A percentile compares a stretch with the other conserved stretches of the same genome.
Evolutionary conservation across 2,113 vertebrate genomes (phyloP).

Genomic region (Anhinga anhinga): DNA sequence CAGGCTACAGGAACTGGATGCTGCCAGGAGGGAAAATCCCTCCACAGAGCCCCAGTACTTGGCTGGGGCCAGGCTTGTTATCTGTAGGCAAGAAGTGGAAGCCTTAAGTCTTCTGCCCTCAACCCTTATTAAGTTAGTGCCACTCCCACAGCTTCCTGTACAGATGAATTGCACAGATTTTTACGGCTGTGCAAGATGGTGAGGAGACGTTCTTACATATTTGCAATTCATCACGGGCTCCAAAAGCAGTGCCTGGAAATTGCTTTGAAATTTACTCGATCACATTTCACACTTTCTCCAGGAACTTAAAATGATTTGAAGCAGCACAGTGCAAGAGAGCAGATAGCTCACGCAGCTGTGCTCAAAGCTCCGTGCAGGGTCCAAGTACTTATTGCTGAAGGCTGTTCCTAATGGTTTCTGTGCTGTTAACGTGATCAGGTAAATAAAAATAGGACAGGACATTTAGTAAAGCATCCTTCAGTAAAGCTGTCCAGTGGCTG

Average conservation of each 20-base stretch:
- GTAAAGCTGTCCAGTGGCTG: background rate
- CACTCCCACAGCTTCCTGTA: background rate
- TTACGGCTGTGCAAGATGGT: background rate
- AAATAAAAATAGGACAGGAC: background rate
- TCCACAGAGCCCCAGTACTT: background rate
- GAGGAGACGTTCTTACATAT: background rate
- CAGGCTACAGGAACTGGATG: background rate
- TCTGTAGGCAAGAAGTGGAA: background rate
- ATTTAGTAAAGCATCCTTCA: background rate
- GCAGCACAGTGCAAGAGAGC: background rate
- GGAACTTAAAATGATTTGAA: background rate
- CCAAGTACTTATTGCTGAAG: background rate
- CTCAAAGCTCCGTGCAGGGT: background rate
- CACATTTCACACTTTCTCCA: background rate
- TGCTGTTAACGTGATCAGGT: rapidly evolving
- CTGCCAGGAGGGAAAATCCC: background rate
- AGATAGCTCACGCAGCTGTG: rapidly evolving
- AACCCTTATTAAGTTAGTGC: background rate
- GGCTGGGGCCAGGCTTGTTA: background rate
- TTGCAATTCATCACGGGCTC: background rate
- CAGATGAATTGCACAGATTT: background rate
- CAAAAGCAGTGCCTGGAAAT: background rate
- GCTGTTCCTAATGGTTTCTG: background rate
- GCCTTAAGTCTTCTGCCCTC: background rate
- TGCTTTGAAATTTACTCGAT: background rate